phyloP scores from a whole-genome alignment of 1,140 invertebrate species.

The Diachasmimorpha longicaudata region DNA sequence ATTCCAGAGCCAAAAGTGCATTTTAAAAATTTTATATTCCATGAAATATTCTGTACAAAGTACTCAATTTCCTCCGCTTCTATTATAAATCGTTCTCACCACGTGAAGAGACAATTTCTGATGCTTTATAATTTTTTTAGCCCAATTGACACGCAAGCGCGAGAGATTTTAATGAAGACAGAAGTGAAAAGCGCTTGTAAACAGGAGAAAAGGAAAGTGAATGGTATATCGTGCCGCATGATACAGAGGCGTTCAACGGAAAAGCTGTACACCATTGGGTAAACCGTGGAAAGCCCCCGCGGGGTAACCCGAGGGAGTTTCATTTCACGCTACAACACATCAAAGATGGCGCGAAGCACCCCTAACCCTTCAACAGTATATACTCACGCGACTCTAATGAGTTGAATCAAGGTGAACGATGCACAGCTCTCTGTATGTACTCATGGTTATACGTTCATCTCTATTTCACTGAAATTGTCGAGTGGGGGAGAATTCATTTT shows the following conservation, averaged over 20 bases:
- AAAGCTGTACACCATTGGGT: slow-evolving; percentile 13
- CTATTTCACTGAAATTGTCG: slow-evolving; percentile 44
- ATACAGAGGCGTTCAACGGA: slow-evolving; percentile 15
- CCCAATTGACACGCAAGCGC: background rate
- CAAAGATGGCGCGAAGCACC: slow-evolving; percentile 55
- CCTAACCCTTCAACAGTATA: slow-evolving; percentile 18
- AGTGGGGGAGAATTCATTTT: slow-evolving; percentile 5
- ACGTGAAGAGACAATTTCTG: too few species aligned
- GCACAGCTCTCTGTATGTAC: slow-evolving; percentile 11
- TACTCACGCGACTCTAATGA: slow-evolving; percentile 51
- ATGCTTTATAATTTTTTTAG: background rate
- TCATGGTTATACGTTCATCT: slow-evolving; percentile 45
- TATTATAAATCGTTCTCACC: background rate
- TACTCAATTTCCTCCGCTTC: too few species aligned
- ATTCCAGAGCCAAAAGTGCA: background rate
- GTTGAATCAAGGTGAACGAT: slow-evolving; percentile 53
- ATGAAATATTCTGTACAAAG: too few species aligned
- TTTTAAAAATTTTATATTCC: too few species aligned
- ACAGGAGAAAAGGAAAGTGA: background rate
- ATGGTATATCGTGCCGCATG: background rate
- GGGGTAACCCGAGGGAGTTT: slow-evolving; percentile 40
- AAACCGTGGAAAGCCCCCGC: slow-evolving; percentile 8
- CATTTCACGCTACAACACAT: slow-evolving; percentile 50
- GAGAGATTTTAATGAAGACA: slow-evolving; percentile 1
- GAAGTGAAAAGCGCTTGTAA: background rate